A percentile compares a stretch with the other conserved stretches of the same genome.
These are phyloP conservation scores for Australoheros scitulus DNA, from an alignment of 2,113 vertebrate genomes.

Conservation along the genomic window DNA sequence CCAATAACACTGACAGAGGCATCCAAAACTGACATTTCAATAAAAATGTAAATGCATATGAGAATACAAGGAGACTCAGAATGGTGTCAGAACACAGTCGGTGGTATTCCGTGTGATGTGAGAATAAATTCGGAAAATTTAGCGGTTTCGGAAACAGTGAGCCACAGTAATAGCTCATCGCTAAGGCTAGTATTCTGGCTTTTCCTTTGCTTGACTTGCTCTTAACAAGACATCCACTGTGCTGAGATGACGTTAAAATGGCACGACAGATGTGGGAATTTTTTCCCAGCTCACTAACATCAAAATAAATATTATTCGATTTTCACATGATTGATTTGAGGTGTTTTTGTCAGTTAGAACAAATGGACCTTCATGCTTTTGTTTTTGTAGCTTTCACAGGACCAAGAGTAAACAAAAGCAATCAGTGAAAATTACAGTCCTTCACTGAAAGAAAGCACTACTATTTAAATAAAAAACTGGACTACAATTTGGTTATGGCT, in stretches of 20 bases:
- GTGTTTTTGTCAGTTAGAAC: background rate
- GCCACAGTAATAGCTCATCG: background rate
- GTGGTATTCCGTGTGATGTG: background rate
- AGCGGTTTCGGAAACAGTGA: background rate
- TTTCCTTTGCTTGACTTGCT: background rate
- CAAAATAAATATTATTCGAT: background rate
- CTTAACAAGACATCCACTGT: background rate
- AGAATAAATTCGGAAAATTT: background rate
- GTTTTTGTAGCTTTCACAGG: background rate
- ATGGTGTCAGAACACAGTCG: conserved; percentile 6
- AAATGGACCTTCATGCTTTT: background rate
- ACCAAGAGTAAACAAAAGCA: conserved; percentile 24
- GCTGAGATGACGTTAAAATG: background rate
- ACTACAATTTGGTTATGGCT: too few species aligned
- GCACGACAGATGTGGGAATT: background rate
- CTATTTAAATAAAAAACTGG: background rate
- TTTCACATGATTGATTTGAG: conserved; percentile 17
- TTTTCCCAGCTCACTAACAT: conserved; percentile 1
- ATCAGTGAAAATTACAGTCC: conserved; percentile 30
- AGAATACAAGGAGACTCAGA: background rate
- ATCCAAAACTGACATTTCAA: background rate
- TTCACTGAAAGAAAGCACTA: background rate
- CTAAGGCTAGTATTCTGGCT: background rate
- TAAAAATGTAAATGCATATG: background rate
- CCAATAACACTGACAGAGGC: background rate